Percentiles rank a stretch among this genome's conserved stretches.
Evolutionary conservation across 2,113 vertebrate species (phyloP).

Genomic region (Arenaria interpres): DNA sequence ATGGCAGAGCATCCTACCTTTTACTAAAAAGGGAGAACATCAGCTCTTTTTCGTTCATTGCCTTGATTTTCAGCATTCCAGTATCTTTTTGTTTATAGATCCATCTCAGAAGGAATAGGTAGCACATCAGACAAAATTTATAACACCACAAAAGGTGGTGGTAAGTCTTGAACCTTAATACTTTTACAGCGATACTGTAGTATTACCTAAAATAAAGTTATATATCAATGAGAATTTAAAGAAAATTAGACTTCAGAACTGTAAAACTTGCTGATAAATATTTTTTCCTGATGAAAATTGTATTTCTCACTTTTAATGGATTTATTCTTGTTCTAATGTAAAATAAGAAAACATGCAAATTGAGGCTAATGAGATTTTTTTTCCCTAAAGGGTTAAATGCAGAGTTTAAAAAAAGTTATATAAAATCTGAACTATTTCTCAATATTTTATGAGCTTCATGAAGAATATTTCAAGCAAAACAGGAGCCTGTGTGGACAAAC

Average conservation of each 20-base stretch:
- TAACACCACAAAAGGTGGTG: not conserved
- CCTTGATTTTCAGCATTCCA: not conserved
- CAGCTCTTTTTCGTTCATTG: not conserved
- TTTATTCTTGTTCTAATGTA: not conserved
- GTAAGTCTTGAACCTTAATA: not conserved
- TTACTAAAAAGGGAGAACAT: not conserved
- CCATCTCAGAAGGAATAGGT: not conserved
- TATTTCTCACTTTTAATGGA: not conserved
- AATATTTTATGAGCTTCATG: not conserved
- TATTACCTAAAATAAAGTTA: not conserved
- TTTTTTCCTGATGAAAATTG: not conserved
- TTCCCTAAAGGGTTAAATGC: not conserved
- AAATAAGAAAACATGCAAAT: not conserved
- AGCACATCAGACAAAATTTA: not conserved
- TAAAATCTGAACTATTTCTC: not conserved
- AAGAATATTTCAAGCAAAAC: not conserved
- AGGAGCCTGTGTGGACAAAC: not conserved
- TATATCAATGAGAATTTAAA: not conserved
- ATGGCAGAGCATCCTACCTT: rapidly evolving
- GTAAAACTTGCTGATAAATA: not conserved
- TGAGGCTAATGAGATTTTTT: not conserved
- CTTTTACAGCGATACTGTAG: not conserved
- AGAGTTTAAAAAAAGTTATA: not conserved
- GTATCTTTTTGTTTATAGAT: not conserved
- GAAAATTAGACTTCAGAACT: not conserved